These are phyloP conservation scores for Panonychus citri DNA, from an alignment of 1,140 invertebrate genomes.

Conservation along the genomic window DNA sequence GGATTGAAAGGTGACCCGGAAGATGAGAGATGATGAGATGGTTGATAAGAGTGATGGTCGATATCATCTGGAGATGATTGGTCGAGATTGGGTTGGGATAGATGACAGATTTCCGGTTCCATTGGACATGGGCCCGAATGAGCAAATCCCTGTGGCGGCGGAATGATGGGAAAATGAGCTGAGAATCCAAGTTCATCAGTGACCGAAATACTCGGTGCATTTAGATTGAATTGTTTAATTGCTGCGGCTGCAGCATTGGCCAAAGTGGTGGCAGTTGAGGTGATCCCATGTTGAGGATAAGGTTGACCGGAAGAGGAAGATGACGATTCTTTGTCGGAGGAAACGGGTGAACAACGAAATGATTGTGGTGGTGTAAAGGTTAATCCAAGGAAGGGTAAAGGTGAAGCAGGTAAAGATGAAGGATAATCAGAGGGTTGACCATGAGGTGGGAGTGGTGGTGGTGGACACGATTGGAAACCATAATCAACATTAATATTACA, in stretches of 20 bases:
- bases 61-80: not conserved
- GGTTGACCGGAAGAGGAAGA: not conserved
- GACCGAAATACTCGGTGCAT: slow-evolving; percentile 3
- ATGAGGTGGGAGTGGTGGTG: not conserved
- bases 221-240: not conserved
- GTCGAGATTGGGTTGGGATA: not conserved
- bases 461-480: too few relatives aligned
- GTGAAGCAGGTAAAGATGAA: not conserved
- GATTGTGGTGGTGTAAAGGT: slow-evolving; percentile 8
- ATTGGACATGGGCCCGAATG: not conserved
- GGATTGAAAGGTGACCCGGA: too few relatives aligned
- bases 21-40: too few relatives aligned
- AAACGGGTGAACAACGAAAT: slow-evolving; percentile 5
- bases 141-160: slow-evolving; percentile 5
- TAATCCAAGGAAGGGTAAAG: slow-evolving; percentile 2
- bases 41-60: not conserved
- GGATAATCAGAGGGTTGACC: not conserved
- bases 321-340: not conserved
- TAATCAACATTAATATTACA: not conserved
- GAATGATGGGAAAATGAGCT: slow-evolving; percentile 5
- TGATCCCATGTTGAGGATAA: not conserved
- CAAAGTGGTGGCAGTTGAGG: not conserved
- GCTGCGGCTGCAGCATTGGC: not conserved
- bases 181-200: slow-evolving; percentile 7
- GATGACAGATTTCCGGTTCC: not conserved